Evolutionary conservation across 2,113 vertebrate species (phyloP), one percentile per base, ranked within the genome.

Genomic region (Elanoides forficatus): DNA sequence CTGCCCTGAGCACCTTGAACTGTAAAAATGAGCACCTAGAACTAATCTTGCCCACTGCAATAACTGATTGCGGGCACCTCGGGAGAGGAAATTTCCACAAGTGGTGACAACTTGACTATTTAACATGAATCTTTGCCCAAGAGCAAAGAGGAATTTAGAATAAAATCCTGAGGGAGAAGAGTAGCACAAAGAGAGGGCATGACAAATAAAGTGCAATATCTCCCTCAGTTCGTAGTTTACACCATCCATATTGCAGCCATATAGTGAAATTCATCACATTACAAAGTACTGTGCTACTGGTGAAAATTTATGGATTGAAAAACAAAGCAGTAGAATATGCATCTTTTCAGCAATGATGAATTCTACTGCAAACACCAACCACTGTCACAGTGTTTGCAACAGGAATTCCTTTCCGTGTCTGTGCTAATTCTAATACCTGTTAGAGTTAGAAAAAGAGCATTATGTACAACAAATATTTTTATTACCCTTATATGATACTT

Each of bases 261-360:
- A 43, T 4, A n/a, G 43, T 22, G 67, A 92, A 90, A 93, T 81
- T 59, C 30, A 86, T 74, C 92, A 81, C 73, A 21, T 73, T 78
- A 92, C 79, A 62, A 79, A 92, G 56, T 14, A 52, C 71, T 27
- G 25, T 6, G 48, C 34, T 52, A 26, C 75, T 29, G 8, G 60
- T 55, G 47, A 36, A 81, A 97, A 88, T 86, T 50, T 80, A 92
- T 80, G 75, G 75, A 90, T 95, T 93, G 86, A 40, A 43, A 92
- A 88, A 36, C 63, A 83, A 90, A 93, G 80, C 59, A 71, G 60
- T 13, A 79, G 83, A 90, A 95, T 75, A 91, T 59, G 65, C 60
- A 91, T 96, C 83, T 94, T 92, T 84, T 84, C 93, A 86, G 52
- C 52, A 40, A 87, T 79, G 81, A 96, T 47, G 56, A 86, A 95